Evolutionary conservation across 2,113 vertebrate genomes (phyloP).

Genomic region (Paradoxurus hermaphroditus): DNA sequence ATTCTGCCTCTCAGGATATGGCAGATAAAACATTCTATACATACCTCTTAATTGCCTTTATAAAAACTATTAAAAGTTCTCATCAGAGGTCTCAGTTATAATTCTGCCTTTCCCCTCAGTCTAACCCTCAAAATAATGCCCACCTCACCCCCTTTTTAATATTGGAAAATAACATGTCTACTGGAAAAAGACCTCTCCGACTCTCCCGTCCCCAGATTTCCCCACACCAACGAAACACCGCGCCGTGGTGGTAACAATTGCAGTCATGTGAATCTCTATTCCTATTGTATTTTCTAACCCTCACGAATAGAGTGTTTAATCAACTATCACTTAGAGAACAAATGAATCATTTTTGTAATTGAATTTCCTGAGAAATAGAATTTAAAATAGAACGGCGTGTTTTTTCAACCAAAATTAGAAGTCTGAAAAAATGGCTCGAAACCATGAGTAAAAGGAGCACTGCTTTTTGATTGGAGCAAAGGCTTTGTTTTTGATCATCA

Average conservation of each 20-base stretch:
- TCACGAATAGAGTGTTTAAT: background rate
- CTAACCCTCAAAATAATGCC: background rate
- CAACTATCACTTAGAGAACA: background rate
- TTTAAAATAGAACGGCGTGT: background rate
- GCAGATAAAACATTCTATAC: background rate
- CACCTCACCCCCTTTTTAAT: background rate
- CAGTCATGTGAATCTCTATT: background rate
- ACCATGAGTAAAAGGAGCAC: background rate
- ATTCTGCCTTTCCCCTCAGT: background rate
- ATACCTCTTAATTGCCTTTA: background rate
- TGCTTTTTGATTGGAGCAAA: background rate
- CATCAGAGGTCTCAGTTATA: background rate
- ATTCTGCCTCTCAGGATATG: background rate
- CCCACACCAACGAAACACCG: background rate
- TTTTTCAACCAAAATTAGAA: background rate
- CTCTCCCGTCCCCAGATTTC: background rate
- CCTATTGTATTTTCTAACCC: background rate
- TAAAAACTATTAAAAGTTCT: background rate
- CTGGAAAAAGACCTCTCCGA: background rate
- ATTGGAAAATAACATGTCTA: background rate
- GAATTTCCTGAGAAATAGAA: conserved; percentile 15
- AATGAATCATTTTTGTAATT: background rate
- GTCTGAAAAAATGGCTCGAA: background rate
- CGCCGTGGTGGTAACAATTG: background rate
- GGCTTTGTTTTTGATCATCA: background rate